phyloP scores from a whole-genome alignment of 2,113 vertebrate species.

The Saccopteryx leptura region DNA sequence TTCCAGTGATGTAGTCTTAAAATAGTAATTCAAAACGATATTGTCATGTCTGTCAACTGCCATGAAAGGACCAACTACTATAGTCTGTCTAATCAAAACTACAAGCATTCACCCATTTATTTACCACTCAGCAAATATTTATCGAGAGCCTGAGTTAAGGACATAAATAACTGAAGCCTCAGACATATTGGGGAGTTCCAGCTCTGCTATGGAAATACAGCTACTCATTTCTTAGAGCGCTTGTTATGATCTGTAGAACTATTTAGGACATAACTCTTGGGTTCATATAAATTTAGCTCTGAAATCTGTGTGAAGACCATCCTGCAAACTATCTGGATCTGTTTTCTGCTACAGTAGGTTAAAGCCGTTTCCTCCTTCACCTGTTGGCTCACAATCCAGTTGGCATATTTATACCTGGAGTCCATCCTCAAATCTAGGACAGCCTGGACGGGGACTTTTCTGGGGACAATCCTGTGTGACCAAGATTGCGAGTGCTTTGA shows the following conservation, averaged over 20 bases:
- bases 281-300: slow-evolving; percentile 55
- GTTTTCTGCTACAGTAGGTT: not conserved
- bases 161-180: not conserved
- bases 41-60: slow-evolving; percentile 45
- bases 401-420: not conserved
- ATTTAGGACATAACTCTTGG: slow-evolving; percentile 52
- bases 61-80: not conserved
- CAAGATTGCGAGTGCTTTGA: not conserved
- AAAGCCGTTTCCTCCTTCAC: not conserved
- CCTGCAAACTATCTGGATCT: slow-evolving; percentile 14
- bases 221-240: not conserved
- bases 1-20: not conserved
- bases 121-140: slow-evolving; percentile 37
- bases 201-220: not conserved
- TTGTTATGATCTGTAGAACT: slow-evolving; percentile 39
- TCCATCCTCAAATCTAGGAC: not conserved
- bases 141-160: not conserved
- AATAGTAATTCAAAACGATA: not conserved
- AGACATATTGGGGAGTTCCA: not conserved
- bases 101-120: not conserved
- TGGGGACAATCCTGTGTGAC: not conserved
- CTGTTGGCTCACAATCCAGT: not conserved
- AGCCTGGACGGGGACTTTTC: not conserved
- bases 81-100: not conserved
- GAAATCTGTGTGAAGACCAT: slow-evolving; percentile 40